Evolutionary conservation across 2,797 vertebrate species (phyloP), one percentile per base, ranked within the genome.

Genomic region (Coluber constrictor): DNA sequence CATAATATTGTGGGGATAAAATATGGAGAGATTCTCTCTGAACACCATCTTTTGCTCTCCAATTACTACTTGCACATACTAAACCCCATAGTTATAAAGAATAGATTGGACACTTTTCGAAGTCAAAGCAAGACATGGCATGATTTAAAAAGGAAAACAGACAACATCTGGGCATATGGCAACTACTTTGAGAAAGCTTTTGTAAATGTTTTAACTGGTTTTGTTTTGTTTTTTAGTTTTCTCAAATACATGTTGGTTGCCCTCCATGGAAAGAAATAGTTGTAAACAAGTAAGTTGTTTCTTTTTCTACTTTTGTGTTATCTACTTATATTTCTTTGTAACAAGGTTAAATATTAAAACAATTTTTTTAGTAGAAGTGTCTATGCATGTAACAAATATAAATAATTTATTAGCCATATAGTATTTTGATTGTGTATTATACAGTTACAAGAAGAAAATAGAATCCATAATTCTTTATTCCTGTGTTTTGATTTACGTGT

Each of bases 171-270:
- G 51, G 27, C 13, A 2, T n/a, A n/a, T 18, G 29, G 37, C 74
- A 90, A 54, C 6, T 74, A 74, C 63, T 90, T 23, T 79, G 29
- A 23, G 2, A 29, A 16, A 18, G 56, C 6, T 20, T 70, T 92
- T 29, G 16, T 59, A n/a, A 23, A 37, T 15, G n/a, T 87, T 70
- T 32, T 88, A 63, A 63, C 63, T 93, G 0, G 5, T 7, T 7
- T 60, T 10, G 8, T 1, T 15, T 94, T 94, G 37, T 91, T 95
- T 18, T 23, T 29, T 55, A 97, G 96, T 57, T 95, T 12, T 86
- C 96, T 88, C 93, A 96, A 57, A 10, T 97, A 91, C 27, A 66
- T 23, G 87, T 96, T 86, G 96, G 96, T 90, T 97, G 96, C 74
- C 79, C 94, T 47, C 0, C 2, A 15, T 3, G 0, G 1, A 97